Conservation (phyloP, 2,797 vertebrate genomes). For the Pelochelys cantorii region DNA sequence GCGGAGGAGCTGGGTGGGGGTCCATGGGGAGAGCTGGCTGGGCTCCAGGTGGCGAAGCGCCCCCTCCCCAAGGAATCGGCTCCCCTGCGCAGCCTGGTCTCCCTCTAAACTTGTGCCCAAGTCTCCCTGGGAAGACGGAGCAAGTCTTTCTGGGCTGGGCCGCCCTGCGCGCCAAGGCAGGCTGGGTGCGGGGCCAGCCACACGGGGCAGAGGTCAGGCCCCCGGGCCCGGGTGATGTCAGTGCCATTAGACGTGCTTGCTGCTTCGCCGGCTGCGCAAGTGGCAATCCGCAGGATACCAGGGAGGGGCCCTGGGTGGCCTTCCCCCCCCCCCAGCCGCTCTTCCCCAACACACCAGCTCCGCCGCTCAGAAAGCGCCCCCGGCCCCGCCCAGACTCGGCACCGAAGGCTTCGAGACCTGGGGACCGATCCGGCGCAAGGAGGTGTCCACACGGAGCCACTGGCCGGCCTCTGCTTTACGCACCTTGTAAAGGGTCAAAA, state of each 20-base stretch:
- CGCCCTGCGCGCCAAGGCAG: fast-evolving
- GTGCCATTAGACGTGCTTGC: not conserved
- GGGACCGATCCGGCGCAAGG: not conserved
- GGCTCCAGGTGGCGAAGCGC: too few relatives aligned
- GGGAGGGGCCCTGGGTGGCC: too few relatives aligned
- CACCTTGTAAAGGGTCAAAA: not conserved
- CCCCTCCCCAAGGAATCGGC: too few relatives aligned
- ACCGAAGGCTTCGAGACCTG: not conserved
- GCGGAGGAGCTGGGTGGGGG: not conserved
- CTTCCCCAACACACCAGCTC: not conserved
- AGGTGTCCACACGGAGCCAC: not conserved
- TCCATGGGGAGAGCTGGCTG: not conserved
- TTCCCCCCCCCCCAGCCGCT: not conserved
- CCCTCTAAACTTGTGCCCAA: slow-evolving; percentile 57
- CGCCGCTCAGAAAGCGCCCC: not conserved
- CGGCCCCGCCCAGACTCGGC: not conserved
- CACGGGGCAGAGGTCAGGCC: not conserved
- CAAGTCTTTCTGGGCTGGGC: slow-evolving; percentile 18
- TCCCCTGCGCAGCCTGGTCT: not conserved
- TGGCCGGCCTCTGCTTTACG: too few relatives aligned
- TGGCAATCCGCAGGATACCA: not conserved
- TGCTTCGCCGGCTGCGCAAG: not conserved
- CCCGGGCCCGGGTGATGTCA: too few relatives aligned
- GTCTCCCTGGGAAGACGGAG: not conserved
- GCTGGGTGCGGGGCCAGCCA: not conserved